Evolutionary conservation across 1,140 invertebrate species (phyloP).

Genomic region (Hyles euphorbiae): DNA sequence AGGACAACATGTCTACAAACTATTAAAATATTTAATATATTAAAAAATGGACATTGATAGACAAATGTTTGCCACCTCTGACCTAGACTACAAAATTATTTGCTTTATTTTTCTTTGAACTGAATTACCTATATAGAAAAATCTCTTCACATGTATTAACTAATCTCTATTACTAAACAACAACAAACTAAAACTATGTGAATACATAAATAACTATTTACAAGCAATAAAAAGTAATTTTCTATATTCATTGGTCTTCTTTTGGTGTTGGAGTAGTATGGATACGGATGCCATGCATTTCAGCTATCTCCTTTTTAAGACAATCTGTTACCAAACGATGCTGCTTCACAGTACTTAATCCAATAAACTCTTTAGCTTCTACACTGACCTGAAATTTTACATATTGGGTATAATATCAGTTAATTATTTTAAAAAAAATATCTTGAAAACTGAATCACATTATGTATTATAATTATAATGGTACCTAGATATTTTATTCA

Average conservation of each 20-base stretch:
- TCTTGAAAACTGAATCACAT: background rate
- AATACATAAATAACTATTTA: background rate
- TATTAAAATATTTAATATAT: too few relatives aligned
- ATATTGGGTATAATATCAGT: background rate
- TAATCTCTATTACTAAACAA: too few relatives aligned
- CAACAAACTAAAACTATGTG: too few relatives aligned
- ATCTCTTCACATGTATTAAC: too few relatives aligned
- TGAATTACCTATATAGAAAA: too few relatives aligned
- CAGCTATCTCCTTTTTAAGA: conserved; percentile 86
- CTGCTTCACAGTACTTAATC: conserved; percentile 86
- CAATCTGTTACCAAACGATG: conserved; percentile 87
- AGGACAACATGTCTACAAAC: too few relatives aligned
- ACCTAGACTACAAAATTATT: too few relatives aligned
- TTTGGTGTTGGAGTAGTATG: conserved; percentile 72
- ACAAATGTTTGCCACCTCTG: too few relatives aligned
- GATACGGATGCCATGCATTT: conserved; percentile 90
- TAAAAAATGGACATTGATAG: too few relatives aligned
- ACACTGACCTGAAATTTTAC: conserved; percentile 75
- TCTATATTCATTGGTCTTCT: too few relatives aligned
- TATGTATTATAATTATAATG: background rate
- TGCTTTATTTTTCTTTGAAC: too few relatives aligned
- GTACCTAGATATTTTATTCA: background rate
- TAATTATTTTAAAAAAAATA: background rate
- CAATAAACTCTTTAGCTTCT: conserved; percentile 85
- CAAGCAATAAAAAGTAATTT: too few relatives aligned